These are phyloP conservation scores for Seriola rivoliana DNA, from an alignment of 2,113 vertebrate species.

Conservation along the genomic window DNA sequence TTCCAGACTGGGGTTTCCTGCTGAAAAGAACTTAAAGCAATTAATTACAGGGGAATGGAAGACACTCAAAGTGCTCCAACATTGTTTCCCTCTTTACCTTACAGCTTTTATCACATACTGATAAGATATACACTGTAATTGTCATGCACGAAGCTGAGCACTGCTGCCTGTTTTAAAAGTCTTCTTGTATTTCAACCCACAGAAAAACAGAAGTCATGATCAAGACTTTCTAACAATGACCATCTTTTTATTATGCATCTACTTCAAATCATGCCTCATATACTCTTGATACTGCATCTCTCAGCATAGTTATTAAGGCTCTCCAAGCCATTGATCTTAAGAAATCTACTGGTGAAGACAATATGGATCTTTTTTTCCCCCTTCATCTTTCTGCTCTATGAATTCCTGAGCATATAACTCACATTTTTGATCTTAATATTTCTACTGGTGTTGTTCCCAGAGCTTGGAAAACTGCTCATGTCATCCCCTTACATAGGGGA, in stretches of 20 bases:
- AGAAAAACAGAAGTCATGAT: background rate
- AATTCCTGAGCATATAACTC: too few relatives aligned
- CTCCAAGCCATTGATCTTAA: too few relatives aligned
- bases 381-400: too few relatives aligned
- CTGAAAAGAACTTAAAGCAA: constrained; percentile 70
- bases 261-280: too few relatives aligned
- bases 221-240: background rate
- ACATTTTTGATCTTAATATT: too few relatives aligned
- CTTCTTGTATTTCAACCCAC: background rate
- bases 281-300: too few relatives aligned
- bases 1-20: constrained; percentile 83
- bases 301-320: too few relatives aligned
- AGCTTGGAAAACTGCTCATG: too few relatives aligned
- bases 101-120: constrained; percentile 38
- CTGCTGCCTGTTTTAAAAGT: background rate
- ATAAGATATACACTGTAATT: constrained; percentile 30
- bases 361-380: too few relatives aligned
- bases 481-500: too few relatives aligned
- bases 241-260: background rate
- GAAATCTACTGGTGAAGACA: too few relatives aligned
- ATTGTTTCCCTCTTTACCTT: constrained; percentile 35
- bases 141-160: constrained; percentile 19
- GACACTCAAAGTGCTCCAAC: constrained; percentile 30
- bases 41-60: constrained; percentile 71
- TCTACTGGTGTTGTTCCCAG: too few relatives aligned